Base-by-base conservation (phyloP, 2,888 invertebrate species). In the Mesorhabditis spiculigera region DNA sequence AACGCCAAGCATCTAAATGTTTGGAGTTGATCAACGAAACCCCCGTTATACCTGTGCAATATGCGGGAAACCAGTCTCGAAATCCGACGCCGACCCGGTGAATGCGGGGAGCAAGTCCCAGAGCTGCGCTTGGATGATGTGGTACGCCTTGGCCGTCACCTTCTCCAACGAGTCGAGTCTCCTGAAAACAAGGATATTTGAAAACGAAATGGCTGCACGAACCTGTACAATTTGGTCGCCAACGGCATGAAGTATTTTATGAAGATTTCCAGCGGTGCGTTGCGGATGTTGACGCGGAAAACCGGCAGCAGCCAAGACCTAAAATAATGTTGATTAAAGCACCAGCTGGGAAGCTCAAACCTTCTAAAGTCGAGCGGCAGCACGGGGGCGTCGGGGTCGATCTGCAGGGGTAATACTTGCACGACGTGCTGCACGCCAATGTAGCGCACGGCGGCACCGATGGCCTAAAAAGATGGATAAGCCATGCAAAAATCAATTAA, bases 41-140 rank as follows among this genome's bases (percentile, higher is more conserved):
- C 58, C 5, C n/a, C 58, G 3, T 50, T 43, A 10, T 3, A 91
- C 90, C 82, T 91, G 91, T 0, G 95, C 95, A 42, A 96, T 87
- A 1, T 89, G 84, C 13, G 79, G 77, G 75, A 86, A 84, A 4
- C 74, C 69, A 3, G 75, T 77, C 64, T 79, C 82, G 28, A 88
- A 75, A 79, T 88, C 88, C 62, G 85, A 85, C 4, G 95, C 93
- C 67, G 89, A 88, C 70, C 91, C 92, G 65, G 94, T 95, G 87
- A 95, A 95, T 74, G 93, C 92, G 0, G 95, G 95, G 65, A 97
- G 88, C 63, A 96, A 87, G 4, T 93, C 91, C 96, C 96, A 97
- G 45, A 96, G 88, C 87, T 96, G 95, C 66, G 91, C 90, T 84
- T 87, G 86, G 63, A 88, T 87, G 45, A 93, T 87, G 77, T 93